These are phyloP conservation scores for Bettongia penicillata DNA, from an alignment of 2,113 vertebrate species.

Conservation along the genomic window DNA sequence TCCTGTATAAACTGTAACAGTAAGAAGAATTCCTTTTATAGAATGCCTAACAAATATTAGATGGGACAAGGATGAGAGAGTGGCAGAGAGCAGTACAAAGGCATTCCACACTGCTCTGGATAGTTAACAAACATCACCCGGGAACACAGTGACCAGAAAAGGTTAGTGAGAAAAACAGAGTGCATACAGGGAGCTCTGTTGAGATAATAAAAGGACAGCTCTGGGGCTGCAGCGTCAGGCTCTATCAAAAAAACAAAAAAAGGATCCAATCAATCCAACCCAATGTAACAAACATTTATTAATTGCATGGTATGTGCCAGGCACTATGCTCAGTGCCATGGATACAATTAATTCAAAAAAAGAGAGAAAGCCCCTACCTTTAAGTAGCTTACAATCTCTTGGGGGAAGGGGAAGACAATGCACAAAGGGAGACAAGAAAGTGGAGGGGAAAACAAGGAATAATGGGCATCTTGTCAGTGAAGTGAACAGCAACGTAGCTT, in stretches of 20 bases:
- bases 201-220: not conserved
- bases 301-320: not conserved
- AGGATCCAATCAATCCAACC: not conserved
- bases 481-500: not conserved
- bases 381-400: not conserved
- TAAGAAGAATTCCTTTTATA: slow-evolving; percentile 33
- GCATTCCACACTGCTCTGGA: slow-evolving; percentile 23
- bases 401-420: not conserved
- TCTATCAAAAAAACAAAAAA: not conserved
- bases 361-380: not conserved
- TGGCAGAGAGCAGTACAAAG: not conserved
- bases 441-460: not conserved
- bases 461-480: not conserved
- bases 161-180: not conserved
- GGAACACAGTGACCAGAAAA: slow-evolving; percentile 7
- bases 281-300: not conserved
- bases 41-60: not conserved
- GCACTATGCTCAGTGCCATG: not conserved
- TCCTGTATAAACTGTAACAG: not conserved
- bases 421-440: not conserved
- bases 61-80: not conserved
- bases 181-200: not conserved
- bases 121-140: slow-evolving; percentile 39
- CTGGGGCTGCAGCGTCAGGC: not conserved
- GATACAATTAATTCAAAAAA: not conserved